A percentile compares a stretch with the other conserved stretches of the same genome.
Conservation (phyloP, 2,888 invertebrate species). For the Gymnosoma rotundatum region DNA sequence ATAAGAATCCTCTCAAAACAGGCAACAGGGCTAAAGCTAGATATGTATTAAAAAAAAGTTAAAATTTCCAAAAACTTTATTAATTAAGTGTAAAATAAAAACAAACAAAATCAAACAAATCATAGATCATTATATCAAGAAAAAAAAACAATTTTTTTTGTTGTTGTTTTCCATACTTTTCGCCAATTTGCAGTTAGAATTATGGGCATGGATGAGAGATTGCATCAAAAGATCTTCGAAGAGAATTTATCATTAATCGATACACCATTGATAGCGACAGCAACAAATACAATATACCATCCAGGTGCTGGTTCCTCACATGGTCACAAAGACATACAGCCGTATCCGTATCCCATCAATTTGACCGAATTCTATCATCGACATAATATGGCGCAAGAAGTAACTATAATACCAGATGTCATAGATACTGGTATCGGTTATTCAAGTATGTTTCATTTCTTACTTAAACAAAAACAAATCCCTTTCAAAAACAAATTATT, state of each 20-base stretch:
- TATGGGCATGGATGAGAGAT: conserved; percentile 83
- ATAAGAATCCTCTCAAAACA: conserved; percentile 27
- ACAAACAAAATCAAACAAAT: conserved; percentile 40
- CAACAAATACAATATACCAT: conserved; percentile 78
- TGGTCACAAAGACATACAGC: conserved; percentile 63
- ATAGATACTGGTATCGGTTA: conserved; percentile 80
- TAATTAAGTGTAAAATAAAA: conserved; percentile 50
- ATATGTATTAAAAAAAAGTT: conserved; percentile 25
- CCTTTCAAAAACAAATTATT: conserved; percentile 14
- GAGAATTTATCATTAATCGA: conserved; percentile 82
- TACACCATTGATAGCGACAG: conserved; percentile 81
- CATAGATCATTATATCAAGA: conserved; percentile 62
- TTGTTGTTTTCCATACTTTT: conserved; percentile 73
- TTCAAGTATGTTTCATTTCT: conserved; percentile 80
- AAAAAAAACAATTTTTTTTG: conserved; percentile 58
- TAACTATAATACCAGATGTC: conserved; percentile 75
- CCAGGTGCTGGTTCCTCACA: conserved; percentile 71
- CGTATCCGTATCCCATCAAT: conserved; percentile 82
- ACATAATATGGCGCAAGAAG: conserved; percentile 77
- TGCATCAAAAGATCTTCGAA: conserved; percentile 82
- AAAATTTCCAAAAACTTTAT: conserved; percentile 5
- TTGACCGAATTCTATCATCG: conserved; percentile 82
- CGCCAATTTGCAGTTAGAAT: conserved; percentile 81
- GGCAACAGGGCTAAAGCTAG: conserved; percentile 42
- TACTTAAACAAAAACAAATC: conserved; percentile 13